Conservation (phyloP, 2,113 vertebrate genomes). For the Tylochromis polylepis region DNA sequence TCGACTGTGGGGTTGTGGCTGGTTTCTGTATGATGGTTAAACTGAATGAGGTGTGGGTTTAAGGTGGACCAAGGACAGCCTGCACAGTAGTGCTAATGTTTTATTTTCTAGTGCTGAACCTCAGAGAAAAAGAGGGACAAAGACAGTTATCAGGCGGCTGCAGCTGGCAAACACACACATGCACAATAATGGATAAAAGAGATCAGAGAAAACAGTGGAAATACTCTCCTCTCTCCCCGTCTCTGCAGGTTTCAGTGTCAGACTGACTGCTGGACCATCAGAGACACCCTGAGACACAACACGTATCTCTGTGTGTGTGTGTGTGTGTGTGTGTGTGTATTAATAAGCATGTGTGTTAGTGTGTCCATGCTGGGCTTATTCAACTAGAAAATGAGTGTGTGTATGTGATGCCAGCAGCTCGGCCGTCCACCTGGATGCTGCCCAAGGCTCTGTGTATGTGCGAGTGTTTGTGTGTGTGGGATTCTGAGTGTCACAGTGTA, state of each 20-base stretch:
- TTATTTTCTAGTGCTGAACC: background rate
- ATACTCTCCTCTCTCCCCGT: background rate
- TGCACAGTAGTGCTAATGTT: background rate
- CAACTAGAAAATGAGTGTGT: constrained; percentile 61
- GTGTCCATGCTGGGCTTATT: constrained; percentile 52
- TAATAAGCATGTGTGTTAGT: constrained; percentile 18
- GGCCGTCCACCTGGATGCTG: constrained; percentile 58
- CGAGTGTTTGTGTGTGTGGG: background rate
- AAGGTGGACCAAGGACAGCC: background rate
- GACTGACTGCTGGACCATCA: constrained; percentile 2
- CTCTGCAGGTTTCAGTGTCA: constrained; percentile 29
- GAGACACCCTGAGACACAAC: constrained; percentile 15
- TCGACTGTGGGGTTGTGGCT: background rate
- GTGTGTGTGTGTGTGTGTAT: background rate
- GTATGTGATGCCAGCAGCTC: constrained; percentile 49
- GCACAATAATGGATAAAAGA: background rate
- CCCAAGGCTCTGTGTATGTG: constrained; percentile 33
- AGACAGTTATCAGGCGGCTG: constrained; percentile 1
- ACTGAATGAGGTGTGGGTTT: background rate
- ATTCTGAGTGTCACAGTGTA: background rate
- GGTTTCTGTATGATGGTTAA: background rate
- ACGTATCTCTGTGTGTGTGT: too few relatives aligned
- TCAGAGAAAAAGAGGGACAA: background rate
- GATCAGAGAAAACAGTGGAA: background rate
- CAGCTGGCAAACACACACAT: constrained; percentile 1